Conservation (phyloP, 2,888 invertebrate species). For the Euspilapteryx auroguttella region DNA sequence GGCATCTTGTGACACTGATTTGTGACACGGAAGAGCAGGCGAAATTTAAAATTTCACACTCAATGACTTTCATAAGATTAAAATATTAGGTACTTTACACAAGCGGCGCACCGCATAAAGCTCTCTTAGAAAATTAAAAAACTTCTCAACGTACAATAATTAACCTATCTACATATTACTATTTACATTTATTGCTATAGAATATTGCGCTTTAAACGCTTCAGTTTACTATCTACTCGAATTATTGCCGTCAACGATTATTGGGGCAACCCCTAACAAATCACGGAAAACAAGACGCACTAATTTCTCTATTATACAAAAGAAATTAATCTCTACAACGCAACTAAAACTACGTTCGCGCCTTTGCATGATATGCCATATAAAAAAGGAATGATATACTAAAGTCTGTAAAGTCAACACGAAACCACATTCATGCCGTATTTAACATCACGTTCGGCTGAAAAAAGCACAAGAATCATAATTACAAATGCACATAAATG, state of each 20-base stretch:
- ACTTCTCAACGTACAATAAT: constrained; percentile 50
- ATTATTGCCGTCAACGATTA: constrained; percentile 39
- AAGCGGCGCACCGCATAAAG: constrained; percentile 46
- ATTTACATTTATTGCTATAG: constrained; percentile 58
- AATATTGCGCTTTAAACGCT: constrained; percentile 53
- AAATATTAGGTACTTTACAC: constrained; percentile 31
- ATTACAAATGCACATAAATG: too few species aligned
- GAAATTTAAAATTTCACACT: constrained; percentile 53
- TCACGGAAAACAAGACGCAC: too few species aligned
- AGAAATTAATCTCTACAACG: constrained; percentile 17
- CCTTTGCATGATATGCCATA: constrained; percentile 40
- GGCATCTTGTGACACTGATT: too few species aligned
- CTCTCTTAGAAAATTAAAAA: constrained; percentile 58
- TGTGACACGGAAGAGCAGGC: constrained; percentile 30
- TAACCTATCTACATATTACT: constrained; percentile 46
- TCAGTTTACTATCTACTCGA: constrained; percentile 25
- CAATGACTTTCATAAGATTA: constrained; percentile 24
- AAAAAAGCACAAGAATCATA: too few species aligned
- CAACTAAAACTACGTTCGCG: constrained; percentile 29
- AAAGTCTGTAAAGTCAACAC: too few species aligned
- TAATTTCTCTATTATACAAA: too few species aligned
- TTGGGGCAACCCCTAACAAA: too few species aligned
- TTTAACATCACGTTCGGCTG: too few species aligned
- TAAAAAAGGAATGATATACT: constrained; percentile 40
- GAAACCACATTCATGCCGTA: too few species aligned